Conservation (phyloP, 2,888 invertebrate genomes). For the Griposia aprilina region DNA sequence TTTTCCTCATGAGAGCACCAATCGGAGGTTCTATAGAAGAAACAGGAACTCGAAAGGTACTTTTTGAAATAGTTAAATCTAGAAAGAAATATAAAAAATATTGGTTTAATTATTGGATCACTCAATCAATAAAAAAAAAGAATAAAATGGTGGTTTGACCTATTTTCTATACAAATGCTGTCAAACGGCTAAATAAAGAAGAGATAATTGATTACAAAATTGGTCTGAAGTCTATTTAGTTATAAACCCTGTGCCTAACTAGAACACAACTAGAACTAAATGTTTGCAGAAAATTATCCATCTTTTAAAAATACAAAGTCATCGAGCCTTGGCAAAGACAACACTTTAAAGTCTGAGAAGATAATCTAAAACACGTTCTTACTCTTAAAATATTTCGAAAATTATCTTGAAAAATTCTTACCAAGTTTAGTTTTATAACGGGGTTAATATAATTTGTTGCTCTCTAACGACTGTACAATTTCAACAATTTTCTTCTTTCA, state of each 20-base stretch:
- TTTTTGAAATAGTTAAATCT: neutral
- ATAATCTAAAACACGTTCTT: neutral
- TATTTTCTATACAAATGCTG: neutral
- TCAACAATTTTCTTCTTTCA: neutral
- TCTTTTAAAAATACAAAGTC: neutral
- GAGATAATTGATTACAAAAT: neutral
- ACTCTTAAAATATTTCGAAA: neutral
- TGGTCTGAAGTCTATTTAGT: neutral
- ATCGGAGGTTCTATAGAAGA: slow-evolving; percentile 89
- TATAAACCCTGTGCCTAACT: neutral
- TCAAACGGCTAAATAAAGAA: neutral
- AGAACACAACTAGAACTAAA: neutral
- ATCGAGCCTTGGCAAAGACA: neutral
- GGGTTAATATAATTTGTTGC: neutral
- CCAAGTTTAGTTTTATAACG: neutral
- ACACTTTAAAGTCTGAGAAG: neutral
- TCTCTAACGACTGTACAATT: neutral
- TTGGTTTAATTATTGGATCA: neutral
- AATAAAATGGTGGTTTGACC: neutral
- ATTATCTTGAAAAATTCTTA: neutral
- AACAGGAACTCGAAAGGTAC: slow-evolving; percentile 87
- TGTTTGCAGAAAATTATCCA: neutral
- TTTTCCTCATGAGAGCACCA: slow-evolving; percentile 93
- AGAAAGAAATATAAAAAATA: no score
- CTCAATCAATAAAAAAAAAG: no score